Percentiles rank a stretch among this genome's conserved stretches.
Evolutionary conservation across 2,888 invertebrate genomes (phyloP).

Genomic region (Mylabris sibirica): DNA sequence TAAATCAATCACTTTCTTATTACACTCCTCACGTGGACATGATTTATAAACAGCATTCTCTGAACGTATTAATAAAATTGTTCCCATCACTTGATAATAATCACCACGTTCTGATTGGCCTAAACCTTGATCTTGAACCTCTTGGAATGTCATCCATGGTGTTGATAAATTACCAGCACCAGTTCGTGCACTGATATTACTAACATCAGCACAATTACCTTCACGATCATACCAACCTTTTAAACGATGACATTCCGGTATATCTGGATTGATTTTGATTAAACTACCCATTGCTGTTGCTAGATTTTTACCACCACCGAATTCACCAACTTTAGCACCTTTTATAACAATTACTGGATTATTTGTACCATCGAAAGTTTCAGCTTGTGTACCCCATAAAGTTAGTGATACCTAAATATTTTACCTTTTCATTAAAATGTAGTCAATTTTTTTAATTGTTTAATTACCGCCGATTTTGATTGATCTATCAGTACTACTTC

Average conservation of each 20-base stretch:
- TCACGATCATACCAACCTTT: constrained; percentile 92
- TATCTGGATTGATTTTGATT: constrained; percentile 86
- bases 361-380: constrained; percentile 77
- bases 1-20: constrained; percentile 92
- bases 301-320: constrained; percentile 80
- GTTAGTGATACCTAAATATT: constrained; percentile 74
- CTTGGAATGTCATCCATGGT: constrained; percentile 80
- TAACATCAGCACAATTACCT: constrained; percentile 69
- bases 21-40: constrained; percentile 88
- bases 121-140: constrained; percentile 74
- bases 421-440: constrained; percentile 8
- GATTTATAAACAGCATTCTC: constrained; percentile 92
- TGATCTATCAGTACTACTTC: constrained; percentile 89
- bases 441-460: background rate
- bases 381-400: constrained; percentile 91
- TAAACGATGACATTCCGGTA: constrained; percentile 83
- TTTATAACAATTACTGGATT: constrained; percentile 89
- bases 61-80: constrained; percentile 77
- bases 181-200: constrained; percentile 69
- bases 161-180: constrained; percentile 50
- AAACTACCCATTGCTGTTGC: constrained; percentile 67
- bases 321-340: constrained; percentile 85
- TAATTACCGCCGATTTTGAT: constrained; percentile 74
- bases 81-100: constrained; percentile 81
- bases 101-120: constrained; percentile 82